phyloP scores from a whole-genome alignment of 2,888 invertebrate genomes.

The Dinocampus coccinellae region DNA sequence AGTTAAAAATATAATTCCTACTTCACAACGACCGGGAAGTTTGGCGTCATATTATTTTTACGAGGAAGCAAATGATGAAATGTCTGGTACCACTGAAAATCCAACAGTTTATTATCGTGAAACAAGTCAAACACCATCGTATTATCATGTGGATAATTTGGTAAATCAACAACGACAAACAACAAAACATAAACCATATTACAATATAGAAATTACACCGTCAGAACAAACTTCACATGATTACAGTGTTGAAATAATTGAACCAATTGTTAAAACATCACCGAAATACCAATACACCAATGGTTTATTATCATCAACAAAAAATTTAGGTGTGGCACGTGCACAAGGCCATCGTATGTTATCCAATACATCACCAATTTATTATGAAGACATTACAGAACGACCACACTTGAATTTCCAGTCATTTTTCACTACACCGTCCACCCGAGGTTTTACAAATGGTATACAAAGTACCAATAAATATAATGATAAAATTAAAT shows the following conservation, averaged over 20 bases:
- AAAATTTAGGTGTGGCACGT: slow-evolving; percentile 44
- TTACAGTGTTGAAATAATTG: slow-evolving; percentile 56
- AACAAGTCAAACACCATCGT: slow-evolving; percentile 53
- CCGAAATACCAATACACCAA: slow-evolving; percentile 53
- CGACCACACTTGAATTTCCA: slow-evolving; percentile 46
- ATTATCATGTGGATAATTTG: slow-evolving; percentile 29
- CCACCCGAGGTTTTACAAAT: slow-evolving; percentile 47
- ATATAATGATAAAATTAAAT: slow-evolving; percentile 55
- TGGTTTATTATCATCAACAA: slow-evolving; percentile 45
- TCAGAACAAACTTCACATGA: slow-evolving; percentile 51
- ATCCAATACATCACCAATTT: slow-evolving; percentile 50
- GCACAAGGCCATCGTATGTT: slow-evolving; percentile 52
- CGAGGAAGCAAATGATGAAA: slow-evolving; percentile 71
- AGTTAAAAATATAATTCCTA: slow-evolving; percentile 52
- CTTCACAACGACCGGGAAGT: slow-evolving; percentile 47
- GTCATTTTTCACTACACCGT: slow-evolving; percentile 54
- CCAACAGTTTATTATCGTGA: slow-evolving; percentile 53
- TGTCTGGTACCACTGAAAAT: slow-evolving; percentile 51
- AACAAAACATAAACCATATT: slow-evolving; percentile 47
- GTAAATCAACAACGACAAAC: slow-evolving; percentile 19
- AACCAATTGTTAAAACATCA: slow-evolving; percentile 55
- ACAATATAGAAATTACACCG: slow-evolving; percentile 48
- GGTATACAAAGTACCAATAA: slow-evolving; percentile 52
- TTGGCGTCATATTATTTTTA: slow-evolving; percentile 78
- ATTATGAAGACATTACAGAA: slow-evolving; percentile 54